Evolutionary conservation across 1,140 invertebrate genomes (phyloP).

Genomic region (Platorchestia sp.): DNA sequence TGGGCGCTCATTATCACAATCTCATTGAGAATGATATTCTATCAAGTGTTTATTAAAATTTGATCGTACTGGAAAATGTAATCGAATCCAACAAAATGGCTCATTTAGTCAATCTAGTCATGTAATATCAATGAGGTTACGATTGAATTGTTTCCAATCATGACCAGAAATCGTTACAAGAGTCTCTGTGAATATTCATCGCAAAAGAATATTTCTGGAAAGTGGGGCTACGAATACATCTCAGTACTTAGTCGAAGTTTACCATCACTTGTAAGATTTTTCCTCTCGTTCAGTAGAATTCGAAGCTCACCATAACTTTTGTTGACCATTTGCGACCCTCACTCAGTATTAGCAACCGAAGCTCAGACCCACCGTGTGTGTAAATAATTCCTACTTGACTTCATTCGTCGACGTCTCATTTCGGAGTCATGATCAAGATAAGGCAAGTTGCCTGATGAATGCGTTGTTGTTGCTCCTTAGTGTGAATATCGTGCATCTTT

Average conservation of each 20-base stretch:
- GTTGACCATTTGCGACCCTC: neutral
- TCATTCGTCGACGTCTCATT: neutral
- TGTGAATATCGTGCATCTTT: neutral
- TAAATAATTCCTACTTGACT: neutral
- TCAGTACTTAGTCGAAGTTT: neutral
- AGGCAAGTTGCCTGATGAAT: neutral
- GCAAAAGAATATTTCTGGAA: neutral
- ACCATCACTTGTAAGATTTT: neutral
- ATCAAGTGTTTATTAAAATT: neutral
- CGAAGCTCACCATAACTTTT: neutral
- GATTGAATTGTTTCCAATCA: neutral
- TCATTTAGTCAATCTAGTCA: neutral
- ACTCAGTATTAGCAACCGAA: neutral
- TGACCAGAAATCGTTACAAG: neutral
- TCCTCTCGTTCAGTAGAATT: neutral
- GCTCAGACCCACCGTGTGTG: neutral
- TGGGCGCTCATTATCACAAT: neutral
- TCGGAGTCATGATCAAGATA: neutral
- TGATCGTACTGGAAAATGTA: neutral
- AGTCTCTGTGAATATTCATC: neutral
- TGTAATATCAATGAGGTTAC: neutral
- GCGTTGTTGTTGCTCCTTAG: no score
- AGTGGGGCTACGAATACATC: neutral
- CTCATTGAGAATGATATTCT: neutral
- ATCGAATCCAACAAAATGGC: neutral